phyloP scores from a whole-genome alignment of 2,797 vertebrate species.

The Pelobates cultripes region DNA sequence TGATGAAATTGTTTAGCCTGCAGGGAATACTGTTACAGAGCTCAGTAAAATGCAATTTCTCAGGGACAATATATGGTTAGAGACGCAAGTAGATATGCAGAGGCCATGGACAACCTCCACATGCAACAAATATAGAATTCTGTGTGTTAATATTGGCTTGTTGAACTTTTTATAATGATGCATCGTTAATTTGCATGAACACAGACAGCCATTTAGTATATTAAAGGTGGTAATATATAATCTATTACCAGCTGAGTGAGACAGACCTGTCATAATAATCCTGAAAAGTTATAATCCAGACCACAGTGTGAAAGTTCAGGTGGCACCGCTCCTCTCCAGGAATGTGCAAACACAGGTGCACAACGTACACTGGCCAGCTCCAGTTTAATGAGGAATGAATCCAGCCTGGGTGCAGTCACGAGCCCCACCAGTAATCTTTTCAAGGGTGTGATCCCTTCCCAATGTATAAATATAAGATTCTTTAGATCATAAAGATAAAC shows the following conservation, averaged over 20 bases:
- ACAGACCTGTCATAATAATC: not conserved
- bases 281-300: not conserved
- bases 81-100: too few species aligned
- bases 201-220: not conserved
- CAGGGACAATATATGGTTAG: too few species aligned
- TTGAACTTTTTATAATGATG: not conserved
- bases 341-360: constrained; percentile 8
- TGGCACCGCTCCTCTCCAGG: not conserved
- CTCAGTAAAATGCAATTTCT: too few species aligned
- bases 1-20: too few species aligned
- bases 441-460: not conserved
- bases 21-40: too few species aligned
- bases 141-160: not conserved
- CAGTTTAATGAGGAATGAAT: constrained; percentile 3
- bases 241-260: not conserved
- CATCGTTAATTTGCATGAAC: not conserved
- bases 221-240: not conserved
- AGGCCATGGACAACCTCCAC: too few species aligned
- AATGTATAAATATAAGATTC: not conserved
- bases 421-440: not conserved
- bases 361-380: not conserved
- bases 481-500: not conserved
- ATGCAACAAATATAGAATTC: not conserved
- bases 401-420: constrained; percentile 9
- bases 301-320: constrained; percentile 2